Evolutionary conservation across 2,888 invertebrate species (phyloP), one percentile per base, ranked within the genome.

Genomic region (Brachypterus glaber): DNA sequence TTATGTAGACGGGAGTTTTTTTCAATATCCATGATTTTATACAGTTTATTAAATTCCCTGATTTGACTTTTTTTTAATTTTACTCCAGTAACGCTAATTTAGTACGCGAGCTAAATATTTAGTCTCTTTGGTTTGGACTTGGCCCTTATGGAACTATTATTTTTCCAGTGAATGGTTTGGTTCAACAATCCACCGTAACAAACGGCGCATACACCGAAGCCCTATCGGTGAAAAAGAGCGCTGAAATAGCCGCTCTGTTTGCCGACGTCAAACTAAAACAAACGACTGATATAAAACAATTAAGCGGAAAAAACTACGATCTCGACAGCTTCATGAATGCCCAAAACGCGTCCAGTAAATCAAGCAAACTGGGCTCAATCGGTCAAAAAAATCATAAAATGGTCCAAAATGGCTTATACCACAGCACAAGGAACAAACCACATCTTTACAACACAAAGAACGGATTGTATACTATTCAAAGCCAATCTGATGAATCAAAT

Each of bases 211-310:
- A 53, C 39, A 51, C 56, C 34, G 85, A 85, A 52, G 85, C 86
- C 0, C 66, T 88, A 0, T 85, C 86, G 36, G 85, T 88, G 17
- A 89, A 89, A 63, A 89, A 89, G 60, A 84, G 85, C 2, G 88
- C 88, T 0, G 89, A 89, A 62, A 88, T 89, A 53, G 89, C 88
- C 0, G 89, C 88, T 0, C 67, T 89, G 17, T 89, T 90, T 60
- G 82, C 84, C 0, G 83, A 85, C 55, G 77, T 81, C 30, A 76
- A 79, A 24, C 68, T 81, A 1, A 79, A 77, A 16, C 81, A 81
- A 62, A 74, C 80, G 9, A 80, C 80, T 0, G 81, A 80, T 58
- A 77, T 81, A 25, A 70, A 69, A 39, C 72, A 70, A 34, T 49
- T 73, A 16, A 61, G 54, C 2, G 54, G 58, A 1, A 41, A 43